Evolutionary conservation across 2,113 vertebrate species (phyloP).

Genomic region (Pituophis catenifer): DNA sequence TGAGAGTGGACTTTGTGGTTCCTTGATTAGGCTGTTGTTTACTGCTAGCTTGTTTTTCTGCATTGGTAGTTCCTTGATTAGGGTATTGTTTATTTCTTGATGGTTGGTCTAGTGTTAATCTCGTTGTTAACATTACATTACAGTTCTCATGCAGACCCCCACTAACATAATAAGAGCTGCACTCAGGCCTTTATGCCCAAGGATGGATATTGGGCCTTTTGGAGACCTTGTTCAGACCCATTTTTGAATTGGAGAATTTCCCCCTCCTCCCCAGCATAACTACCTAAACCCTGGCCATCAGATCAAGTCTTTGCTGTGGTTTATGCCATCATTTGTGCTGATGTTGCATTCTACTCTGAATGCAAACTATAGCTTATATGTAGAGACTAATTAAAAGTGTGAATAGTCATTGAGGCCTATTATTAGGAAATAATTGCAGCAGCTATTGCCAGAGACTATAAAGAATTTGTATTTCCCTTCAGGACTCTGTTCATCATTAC

Average conservation of each 20-base stretch:
- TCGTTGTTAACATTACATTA: background rate
- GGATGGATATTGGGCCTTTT: background rate
- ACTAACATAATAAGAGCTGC: background rate
- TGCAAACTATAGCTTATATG: background rate
- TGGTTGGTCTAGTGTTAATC: too few species aligned
- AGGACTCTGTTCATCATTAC: background rate
- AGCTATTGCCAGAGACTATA: constrained; percentile 1
- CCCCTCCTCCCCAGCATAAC: background rate
- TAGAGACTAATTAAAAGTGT: constrained; percentile 3
- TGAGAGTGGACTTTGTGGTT: too few species aligned
- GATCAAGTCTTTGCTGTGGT: background rate
- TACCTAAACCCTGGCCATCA: background rate
- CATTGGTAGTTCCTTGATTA: too few species aligned
- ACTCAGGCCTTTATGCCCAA: background rate
- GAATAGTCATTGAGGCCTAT: background rate
- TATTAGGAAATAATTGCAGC: constrained; percentile 6
- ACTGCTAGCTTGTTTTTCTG: too few species aligned
- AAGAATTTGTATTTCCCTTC: constrained; percentile 31
- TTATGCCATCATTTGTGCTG: background rate
- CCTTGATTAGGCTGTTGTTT: too few species aligned
- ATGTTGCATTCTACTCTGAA: background rate
- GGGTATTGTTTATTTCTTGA: too few species aligned
- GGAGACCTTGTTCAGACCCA: background rate
- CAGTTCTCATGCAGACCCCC: background rate
- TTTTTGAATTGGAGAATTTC: background rate